Evolutionary conservation across 1,140 invertebrate species (phyloP).

Genomic region (Drosophila navojoa): DNA sequence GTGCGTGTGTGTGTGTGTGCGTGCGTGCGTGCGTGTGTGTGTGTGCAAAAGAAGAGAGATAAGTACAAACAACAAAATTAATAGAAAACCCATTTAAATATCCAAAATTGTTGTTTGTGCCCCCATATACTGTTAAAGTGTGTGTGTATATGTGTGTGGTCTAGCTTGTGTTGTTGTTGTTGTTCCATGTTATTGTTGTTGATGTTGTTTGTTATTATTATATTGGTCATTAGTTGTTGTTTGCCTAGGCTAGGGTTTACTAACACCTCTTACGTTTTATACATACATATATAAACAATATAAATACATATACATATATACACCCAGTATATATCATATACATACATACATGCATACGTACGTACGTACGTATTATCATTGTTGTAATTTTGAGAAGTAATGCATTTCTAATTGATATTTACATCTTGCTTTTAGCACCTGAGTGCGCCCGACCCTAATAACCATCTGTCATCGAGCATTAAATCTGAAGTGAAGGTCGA

Average conservation of each 20-base stretch:
- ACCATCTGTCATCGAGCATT: conserved; percentile 79
- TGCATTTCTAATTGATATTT: conserved; percentile 42
- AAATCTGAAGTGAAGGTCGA: conserved; percentile 79
- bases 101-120: conserved; percentile 42
- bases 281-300: conserved; percentile 2
- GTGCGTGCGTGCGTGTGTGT: conserved; percentile 51
- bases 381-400: neutral
- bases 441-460: conserved; percentile 84
- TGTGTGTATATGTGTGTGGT: conserved; percentile 53
- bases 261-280: conserved; percentile 24
- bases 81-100: neutral
- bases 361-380: neutral
- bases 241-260: conserved; percentile 66
- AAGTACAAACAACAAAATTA: conserved; percentile 11
- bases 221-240: conserved; percentile 54
- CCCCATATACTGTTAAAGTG: conserved; percentile 23
- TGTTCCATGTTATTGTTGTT: conserved; percentile 52
- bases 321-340: neutral
- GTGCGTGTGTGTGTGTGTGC: conserved; percentile 61
- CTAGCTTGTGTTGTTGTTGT: conserved; percentile 39
- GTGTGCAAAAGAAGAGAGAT: conserved; percentile 20
- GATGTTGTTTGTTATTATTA: conserved; percentile 55
- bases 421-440: conserved; percentile 79
- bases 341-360: conserved; percentile 10
- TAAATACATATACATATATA: conserved; percentile 16